Conservation (phyloP, 1,140 invertebrate species). For the Drosophila orosa region DNA sequence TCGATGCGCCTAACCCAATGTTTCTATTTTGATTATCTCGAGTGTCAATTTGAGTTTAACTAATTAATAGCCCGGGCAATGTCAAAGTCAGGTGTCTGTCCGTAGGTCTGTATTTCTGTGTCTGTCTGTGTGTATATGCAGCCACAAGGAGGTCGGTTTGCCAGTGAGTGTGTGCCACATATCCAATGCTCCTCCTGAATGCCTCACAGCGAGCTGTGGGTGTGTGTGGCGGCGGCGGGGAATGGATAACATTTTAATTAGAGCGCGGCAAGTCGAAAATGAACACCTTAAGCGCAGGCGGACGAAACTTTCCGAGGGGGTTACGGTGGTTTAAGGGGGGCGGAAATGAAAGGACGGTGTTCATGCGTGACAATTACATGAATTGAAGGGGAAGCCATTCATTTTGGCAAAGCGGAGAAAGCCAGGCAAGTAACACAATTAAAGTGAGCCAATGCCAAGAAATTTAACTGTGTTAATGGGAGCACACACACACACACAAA, state of each 20-base stretch:
- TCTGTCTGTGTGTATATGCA: constrained; percentile 13
- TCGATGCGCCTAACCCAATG: constrained; percentile 33
- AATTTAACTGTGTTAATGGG: constrained; percentile 12
- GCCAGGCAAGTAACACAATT: background rate
- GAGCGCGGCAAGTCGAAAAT: constrained; percentile 50
- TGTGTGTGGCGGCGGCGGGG: constrained; percentile 26
- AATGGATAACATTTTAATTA: constrained; percentile 74
- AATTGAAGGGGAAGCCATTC: constrained; percentile 10
- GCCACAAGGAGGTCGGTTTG: constrained; percentile 29
- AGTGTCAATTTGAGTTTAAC: constrained; percentile 80
- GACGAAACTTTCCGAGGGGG: constrained; percentile 15
- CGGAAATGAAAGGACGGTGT: constrained; percentile 17
- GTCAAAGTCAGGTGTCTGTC: constrained; percentile 47
- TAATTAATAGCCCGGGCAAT: constrained; percentile 73
- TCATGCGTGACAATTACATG: constrained; percentile 38
- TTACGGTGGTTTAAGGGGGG: background rate
- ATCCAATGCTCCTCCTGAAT: constrained; percentile 34
- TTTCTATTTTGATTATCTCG: constrained; percentile 76
- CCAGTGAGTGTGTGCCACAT: constrained; percentile 28
- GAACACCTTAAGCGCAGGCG: constrained; percentile 35
- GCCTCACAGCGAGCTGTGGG: constrained; percentile 3
- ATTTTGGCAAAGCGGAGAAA: constrained; percentile 6
- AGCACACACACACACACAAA: background rate
- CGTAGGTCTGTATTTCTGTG: background rate
- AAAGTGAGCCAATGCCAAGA: constrained; percentile 19